Base-by-base conservation (phyloP, 2,888 invertebrate genomes). In the Melangyna quadrimaculata region DNA sequence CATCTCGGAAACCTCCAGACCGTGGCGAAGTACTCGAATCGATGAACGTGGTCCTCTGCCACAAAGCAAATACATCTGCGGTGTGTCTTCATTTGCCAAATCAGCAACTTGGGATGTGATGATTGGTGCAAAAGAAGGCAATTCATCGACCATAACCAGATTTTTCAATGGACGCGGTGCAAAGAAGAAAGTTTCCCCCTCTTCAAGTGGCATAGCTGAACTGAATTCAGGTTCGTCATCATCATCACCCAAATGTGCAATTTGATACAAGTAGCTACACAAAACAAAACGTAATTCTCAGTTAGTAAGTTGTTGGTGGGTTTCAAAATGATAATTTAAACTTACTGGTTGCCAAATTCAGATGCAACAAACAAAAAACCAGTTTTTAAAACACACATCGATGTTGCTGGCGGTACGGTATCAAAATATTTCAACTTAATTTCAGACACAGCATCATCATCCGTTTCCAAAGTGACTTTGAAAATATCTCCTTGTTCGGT, bases 331-430 rank as follows among this genome's bases (percentile, higher is more conserved):
- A 14, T 0, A 61, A 22, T 45, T 17, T 14, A 6, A 0, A 97
- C 98, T 97, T 94, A 99, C 98, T 99, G 99, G 93, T 99, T 99
- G 89, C 99, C 99, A 94, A 99, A 99, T 93, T 99, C 99, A 32
- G 98, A 97, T 1, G 99, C 99, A 10, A 99, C 97, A 93, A 99
- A 99, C 19, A 99, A 93, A 91, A 99, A 99, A 2, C 99, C 99
- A 75, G 99, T 99, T 92, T 99, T 99, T 82, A 99, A 93, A 32
- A 99, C 99, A 93, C 99, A 99, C 97, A 99, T 97, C 0, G 98
- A 95, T 19, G 97, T 95, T 0, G 99, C 98, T 3, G 99, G 98
- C 8, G 99, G 99, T 3, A 99, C 98, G 0, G 99, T 99, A 91
- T 99, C 99, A 92, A 99, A 99, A 93, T 99, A 99, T 91, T 99